phyloP scores from a whole-genome alignment of 1,140 invertebrate genomes.

The Psix sp. region DNA sequence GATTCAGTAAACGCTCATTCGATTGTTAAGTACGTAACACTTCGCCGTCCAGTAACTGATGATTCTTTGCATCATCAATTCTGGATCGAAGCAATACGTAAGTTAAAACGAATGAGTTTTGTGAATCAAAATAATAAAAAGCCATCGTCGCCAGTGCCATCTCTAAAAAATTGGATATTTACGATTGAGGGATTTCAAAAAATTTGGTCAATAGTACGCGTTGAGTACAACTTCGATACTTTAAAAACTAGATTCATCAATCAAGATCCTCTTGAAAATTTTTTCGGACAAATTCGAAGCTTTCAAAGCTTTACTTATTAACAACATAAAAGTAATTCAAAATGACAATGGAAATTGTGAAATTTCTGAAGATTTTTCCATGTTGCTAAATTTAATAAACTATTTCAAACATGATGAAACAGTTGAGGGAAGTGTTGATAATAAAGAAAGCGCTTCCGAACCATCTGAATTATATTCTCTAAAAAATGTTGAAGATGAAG shows the following conservation, averaged over 20 bases:
- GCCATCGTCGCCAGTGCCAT: not conserved
- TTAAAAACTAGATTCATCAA: constrained; percentile 4
- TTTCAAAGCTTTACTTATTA: constrained; percentile 1
- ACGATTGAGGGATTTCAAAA: not conserved
- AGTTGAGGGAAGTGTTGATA: too few species aligned
- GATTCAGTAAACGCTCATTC: not conserved
- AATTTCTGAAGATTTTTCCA: not conserved
- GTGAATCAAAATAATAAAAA: constrained; percentile 1
- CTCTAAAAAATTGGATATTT: constrained; percentile 14
- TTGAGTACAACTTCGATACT: not conserved
- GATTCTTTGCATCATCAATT: constrained; percentile 6
- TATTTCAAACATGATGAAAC: not conserved
- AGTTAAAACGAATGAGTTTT: constrained; percentile 4
- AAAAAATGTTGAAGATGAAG: too few species aligned
- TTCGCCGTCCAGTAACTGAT: constrained; percentile 1
- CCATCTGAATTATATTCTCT: too few species aligned
- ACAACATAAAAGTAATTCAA: not conserved
- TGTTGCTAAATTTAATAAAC: not conserved
- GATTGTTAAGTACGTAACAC: not conserved
- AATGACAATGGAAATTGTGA: constrained; percentile 3
- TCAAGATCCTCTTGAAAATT: constrained; percentile 12
- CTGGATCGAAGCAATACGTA: not conserved
- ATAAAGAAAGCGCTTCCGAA: too few species aligned
- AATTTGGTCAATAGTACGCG: not conserved
- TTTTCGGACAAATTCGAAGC: constrained; percentile 16